Evolutionary conservation across 2,888 invertebrate genomes (phyloP).

Genomic region (Elysia crispata): DNA sequence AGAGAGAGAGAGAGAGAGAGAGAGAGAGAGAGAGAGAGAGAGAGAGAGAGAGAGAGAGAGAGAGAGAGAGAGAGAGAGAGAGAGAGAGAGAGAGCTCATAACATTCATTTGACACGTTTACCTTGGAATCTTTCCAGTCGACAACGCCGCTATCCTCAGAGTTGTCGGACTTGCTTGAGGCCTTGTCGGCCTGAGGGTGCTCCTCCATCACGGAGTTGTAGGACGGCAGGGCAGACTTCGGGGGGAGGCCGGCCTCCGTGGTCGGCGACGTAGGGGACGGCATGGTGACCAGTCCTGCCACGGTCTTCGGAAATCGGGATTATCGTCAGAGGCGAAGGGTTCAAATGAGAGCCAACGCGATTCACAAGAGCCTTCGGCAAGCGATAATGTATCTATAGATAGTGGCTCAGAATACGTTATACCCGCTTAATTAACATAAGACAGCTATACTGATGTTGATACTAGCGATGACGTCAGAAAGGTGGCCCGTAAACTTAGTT

Average conservation of each 20-base stretch:
- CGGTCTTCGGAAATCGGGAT: too few species aligned
- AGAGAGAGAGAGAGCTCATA: background rate
- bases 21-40: conserved; percentile 37
- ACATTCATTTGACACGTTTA: conserved; percentile 2
- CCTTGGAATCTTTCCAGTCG: conserved; percentile 44
- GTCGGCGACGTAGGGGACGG: conserved; percentile 36
- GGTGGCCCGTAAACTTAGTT: too few species aligned
- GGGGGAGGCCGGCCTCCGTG: conserved; percentile 1
- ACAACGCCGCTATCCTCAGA: conserved; percentile 45
- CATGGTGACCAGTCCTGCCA: conserved; percentile 19
- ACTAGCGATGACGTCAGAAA: too few species aligned
- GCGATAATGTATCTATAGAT: too few species aligned
- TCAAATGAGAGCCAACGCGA: too few species aligned
- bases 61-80: background rate
- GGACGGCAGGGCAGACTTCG: background rate
- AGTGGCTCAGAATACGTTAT: too few species aligned
- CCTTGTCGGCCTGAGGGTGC: conserved; percentile 28
- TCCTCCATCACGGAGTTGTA: conserved; percentile 19
- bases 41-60: conserved; percentile 29
- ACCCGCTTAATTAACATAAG: too few species aligned
- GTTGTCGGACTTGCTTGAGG: conserved; percentile 42
- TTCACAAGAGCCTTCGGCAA: too few species aligned
- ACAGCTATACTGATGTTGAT: too few species aligned
- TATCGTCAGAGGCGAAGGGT: too few species aligned
- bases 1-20: conserved; percentile 36